These are phyloP conservation scores for Avahi laniger DNA, from an alignment of 2,797 vertebrate species.

Conservation along the genomic window DNA sequence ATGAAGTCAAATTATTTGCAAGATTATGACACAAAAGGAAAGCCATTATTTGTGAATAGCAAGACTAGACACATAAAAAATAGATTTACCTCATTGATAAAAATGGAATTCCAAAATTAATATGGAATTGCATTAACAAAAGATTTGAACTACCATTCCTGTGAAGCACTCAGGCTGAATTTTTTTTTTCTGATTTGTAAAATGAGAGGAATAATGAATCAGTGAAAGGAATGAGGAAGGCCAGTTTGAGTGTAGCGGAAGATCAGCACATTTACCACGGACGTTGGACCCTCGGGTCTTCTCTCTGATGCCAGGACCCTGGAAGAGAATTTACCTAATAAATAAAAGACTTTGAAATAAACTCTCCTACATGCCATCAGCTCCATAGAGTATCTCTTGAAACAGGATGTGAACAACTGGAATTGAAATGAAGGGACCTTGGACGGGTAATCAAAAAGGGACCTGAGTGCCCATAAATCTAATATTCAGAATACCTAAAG, in stretches of 20 bases:
- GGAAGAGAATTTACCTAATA: slow-evolving; percentile 83
- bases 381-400: slow-evolving; percentile 81
- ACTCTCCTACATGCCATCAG: slow-evolving; percentile 80
- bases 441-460: slow-evolving; percentile 80
- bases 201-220: background rate
- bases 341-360: slow-evolving; percentile 80
- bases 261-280: slow-evolving; percentile 68
- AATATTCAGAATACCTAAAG: slow-evolving; percentile 74
- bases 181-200: slow-evolving; percentile 10
- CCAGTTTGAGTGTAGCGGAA: background rate
- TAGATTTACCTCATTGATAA: background rate
- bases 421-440: slow-evolving; percentile 81
- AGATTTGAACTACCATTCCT: slow-evolving; percentile 75
- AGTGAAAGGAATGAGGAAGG: background rate
- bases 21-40: background rate
- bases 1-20: background rate
- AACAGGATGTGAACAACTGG: slow-evolving; percentile 84
- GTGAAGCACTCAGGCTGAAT: slow-evolving; percentile 59
- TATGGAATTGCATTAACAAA: slow-evolving; percentile 75
- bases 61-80: background rate
- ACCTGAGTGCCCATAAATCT: slow-evolving; percentile 76
- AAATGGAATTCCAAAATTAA: slow-evolving; percentile 72
- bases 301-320: slow-evolving; percentile 75
- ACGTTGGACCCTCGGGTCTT: slow-evolving; percentile 79
- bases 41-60: background rate